Percentiles rank a stretch among this genome's conserved stretches.
Evolutionary conservation across 2,888 invertebrate genomes (phyloP).

Genomic region (Gymnoscelis rufifasciata): DNA sequence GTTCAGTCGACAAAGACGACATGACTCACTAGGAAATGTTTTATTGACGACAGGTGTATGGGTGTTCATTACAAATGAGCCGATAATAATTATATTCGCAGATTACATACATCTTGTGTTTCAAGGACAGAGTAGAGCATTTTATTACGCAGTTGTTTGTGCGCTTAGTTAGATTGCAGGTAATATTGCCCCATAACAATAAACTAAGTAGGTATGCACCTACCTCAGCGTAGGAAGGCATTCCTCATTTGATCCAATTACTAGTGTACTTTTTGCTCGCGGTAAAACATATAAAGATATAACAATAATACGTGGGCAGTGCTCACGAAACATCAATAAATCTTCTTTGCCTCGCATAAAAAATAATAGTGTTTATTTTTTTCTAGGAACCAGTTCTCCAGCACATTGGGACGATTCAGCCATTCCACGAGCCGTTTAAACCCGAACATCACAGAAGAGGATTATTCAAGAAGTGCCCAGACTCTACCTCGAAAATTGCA

Average conservation of each 20-base stretch:
- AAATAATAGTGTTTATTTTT: constrained; percentile 38
- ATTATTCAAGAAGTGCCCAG: constrained; percentile 82
- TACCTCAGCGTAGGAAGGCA: constrained; percentile 61
- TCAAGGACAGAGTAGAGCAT: constrained; percentile 24
- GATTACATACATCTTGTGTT: constrained; percentile 32
- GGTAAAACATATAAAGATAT: constrained; percentile 55
- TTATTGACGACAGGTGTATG: constrained; percentile 53
- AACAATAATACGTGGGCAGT: constrained; percentile 52
- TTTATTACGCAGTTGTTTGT: constrained; percentile 29
- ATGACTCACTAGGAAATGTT: constrained; percentile 63
- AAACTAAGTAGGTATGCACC: constrained; percentile 67
- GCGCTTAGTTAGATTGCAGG: constrained; percentile 23
- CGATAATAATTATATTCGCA: constrained; percentile 52
- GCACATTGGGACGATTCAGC: constrained; percentile 89
- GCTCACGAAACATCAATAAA: constrained; percentile 47
- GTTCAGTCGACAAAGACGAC: constrained; percentile 46
- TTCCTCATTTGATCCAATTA: constrained; percentile 70
- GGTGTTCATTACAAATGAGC: constrained; percentile 51
- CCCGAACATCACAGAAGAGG: constrained; percentile 75
- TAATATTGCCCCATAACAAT: constrained; percentile 38
- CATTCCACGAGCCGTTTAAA: constrained; percentile 87
- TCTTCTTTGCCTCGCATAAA: constrained; percentile 36
- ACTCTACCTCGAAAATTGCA: constrained; percentile 86
- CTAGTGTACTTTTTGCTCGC: constrained; percentile 58
- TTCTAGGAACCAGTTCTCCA: constrained; percentile 84